Evolutionary conservation across 2,888 invertebrate species (phyloP).

Genomic region (Drosophila stalkeri): DNA sequence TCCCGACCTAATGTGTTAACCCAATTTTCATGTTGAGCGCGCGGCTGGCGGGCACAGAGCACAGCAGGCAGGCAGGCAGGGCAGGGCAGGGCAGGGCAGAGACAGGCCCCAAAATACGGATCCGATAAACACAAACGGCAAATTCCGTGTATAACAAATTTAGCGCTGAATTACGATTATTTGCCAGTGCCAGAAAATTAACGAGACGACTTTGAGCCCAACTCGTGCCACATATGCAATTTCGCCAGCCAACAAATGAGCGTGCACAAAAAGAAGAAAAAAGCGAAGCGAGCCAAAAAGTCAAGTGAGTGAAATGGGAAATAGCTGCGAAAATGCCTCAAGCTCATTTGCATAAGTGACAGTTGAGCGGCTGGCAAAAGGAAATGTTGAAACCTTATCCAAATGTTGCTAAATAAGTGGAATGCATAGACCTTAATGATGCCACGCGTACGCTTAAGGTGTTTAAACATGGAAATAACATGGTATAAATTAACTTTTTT

Average conservation of each 20-base stretch:
- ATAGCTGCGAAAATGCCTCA: constrained; percentile 23
- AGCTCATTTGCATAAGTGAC: constrained; percentile 68
- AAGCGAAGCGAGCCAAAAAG: constrained; percentile 18
- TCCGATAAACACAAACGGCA: constrained; percentile 49
- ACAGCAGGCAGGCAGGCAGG: not conserved
- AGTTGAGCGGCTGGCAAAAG: constrained; percentile 10
- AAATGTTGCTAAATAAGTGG: constrained; percentile 1
- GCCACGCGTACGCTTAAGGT: not conserved
- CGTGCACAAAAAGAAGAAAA: not conserved
- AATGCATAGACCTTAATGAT: not conserved
- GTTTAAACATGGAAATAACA: not conserved
- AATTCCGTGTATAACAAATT: constrained; percentile 55
- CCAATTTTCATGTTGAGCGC: constrained; percentile 69
- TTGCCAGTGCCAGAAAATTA: constrained; percentile 39
- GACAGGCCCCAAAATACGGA: constrained; percentile 22
- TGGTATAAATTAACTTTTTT: not conserved
- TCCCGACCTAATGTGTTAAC: constrained; percentile 70
- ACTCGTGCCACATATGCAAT: constrained; percentile 33
- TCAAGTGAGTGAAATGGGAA: constrained; percentile 31
- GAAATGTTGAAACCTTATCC: constrained; percentile 19
- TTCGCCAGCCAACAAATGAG: constrained; percentile 26
- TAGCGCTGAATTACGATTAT: constrained; percentile 55
- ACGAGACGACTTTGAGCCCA: constrained; percentile 28
- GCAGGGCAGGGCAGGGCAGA: not conserved
- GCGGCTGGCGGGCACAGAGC: not conserved